A percentile compares a stretch with the other conserved stretches of the same genome.
Conservation (phyloP, 37 sponge, comb jelly and placozoan species). For the Aplysina aerophoba region DNA sequence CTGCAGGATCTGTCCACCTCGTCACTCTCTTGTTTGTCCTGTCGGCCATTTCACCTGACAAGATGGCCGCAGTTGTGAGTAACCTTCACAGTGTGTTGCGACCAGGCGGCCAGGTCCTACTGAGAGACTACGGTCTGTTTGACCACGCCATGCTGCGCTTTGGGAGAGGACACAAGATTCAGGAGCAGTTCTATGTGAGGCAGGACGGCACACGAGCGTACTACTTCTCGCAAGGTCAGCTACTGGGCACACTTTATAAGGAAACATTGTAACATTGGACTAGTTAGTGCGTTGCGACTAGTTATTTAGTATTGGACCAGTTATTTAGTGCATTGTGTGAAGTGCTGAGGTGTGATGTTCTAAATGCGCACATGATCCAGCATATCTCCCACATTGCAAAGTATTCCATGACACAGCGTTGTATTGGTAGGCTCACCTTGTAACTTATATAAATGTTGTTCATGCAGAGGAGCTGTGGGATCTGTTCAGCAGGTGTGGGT, state of each 20-base stretch:
- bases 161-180: conserved; percentile 89
- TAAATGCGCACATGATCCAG: neutral
- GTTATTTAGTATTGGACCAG: too few species aligned
- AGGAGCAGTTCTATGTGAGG: conserved; percentile 89
- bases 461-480: conserved; percentile 63
- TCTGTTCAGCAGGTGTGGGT: conserved; percentile 69
- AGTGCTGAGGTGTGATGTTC: neutral
- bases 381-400: too few species aligned
- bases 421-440: neutral
- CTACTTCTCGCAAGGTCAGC: conserved; percentile 91
- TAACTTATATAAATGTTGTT: neutral
- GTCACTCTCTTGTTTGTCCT: conserved; percentile 90
- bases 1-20: conserved; percentile 69
- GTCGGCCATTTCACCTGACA: conserved; percentile 91
- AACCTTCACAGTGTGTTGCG: conserved; percentile 78
- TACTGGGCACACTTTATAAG: too few species aligned
- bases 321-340: too few species aligned
- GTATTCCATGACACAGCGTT: too few species aligned
- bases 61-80: conserved; percentile 63
- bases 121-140: conserved; percentile 97
- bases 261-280: too few species aligned
- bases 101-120: conserved; percentile 82
- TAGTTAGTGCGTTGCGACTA: too few species aligned
- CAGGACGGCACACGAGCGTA: conserved; percentile 98
- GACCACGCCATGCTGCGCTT: conserved; percentile 99